phyloP scores from a whole-genome alignment of 2,113 vertebrate genomes.

The Hiodon alosoides region DNA sequence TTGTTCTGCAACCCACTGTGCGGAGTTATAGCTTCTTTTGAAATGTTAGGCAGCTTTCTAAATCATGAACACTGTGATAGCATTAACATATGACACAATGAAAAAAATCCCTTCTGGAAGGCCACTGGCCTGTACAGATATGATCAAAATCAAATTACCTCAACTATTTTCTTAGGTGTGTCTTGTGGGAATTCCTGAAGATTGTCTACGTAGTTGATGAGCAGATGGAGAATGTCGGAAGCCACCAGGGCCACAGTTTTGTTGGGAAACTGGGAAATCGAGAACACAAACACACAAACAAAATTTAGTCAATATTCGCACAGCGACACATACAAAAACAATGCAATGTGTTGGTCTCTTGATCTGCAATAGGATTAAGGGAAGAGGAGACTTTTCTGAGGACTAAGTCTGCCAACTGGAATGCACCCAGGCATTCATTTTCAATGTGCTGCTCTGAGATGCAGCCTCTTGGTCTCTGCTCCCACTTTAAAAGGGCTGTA shows the following conservation, averaged over 20 bases:
- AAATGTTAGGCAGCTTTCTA: no score
- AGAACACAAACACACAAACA: slow-evolving; percentile 11
- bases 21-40: no score
- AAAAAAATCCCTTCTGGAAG: not conserved
- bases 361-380: slow-evolving; percentile 24
- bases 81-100: not conserved
- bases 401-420: slow-evolving; percentile 30
- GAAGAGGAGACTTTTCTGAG: slow-evolving; percentile 22
- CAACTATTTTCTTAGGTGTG: slow-evolving; percentile 91
- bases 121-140: no score
- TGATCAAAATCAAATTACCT: slow-evolving; percentile 61
- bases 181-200: slow-evolving; percentile 86
- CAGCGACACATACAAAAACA: slow-evolving; percentile 12
- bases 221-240: slow-evolving; percentile 88
- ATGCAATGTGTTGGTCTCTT: slow-evolving; percentile 3
- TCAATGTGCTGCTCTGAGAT: slow-evolving; percentile 15
- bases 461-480: not conserved
- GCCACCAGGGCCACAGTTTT: slow-evolving; percentile 93
- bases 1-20: no score
- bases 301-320: not conserved
- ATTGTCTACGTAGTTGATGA: slow-evolving; percentile 85
- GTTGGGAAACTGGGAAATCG: slow-evolving; percentile 81
- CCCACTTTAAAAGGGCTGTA: slow-evolving; percentile 1
- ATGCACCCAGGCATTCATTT: slow-evolving; percentile 18
- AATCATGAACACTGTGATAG: no score